phyloP scores from a whole-genome alignment of 2,888 invertebrate species.

The Drosophila histrio region DNA sequence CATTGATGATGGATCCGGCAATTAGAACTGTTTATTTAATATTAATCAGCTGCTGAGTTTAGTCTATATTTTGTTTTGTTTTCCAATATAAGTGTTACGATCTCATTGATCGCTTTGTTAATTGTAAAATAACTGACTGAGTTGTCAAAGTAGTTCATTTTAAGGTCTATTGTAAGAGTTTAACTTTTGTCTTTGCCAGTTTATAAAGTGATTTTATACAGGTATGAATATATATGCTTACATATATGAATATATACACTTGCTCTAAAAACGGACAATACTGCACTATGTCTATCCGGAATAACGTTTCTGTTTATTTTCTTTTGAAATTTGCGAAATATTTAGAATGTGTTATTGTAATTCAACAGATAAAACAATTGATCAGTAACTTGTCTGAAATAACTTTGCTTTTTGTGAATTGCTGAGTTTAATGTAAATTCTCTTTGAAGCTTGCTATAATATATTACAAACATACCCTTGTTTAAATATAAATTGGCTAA shows the following conservation, averaged over 20 bases:
- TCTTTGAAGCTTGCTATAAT: no score
- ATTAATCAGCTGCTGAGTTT: constrained; percentile 15
- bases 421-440: background rate
- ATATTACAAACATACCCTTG: no score
- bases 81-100: background rate
- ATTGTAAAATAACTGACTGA: background rate
- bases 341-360: no score
- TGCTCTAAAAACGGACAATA: no score
- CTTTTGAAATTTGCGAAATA: no score
- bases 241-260: no score
- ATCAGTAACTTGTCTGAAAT: no score
- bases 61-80: background rate
- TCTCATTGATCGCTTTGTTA: background rate
- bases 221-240: no score
- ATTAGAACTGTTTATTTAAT: constrained; percentile 15
- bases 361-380: no score
- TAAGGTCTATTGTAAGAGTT: background rate
- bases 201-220: background rate
- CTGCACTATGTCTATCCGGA: no score
- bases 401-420: background rate
- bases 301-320: no score
- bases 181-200: background rate
- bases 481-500: no score
- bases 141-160: background rate
- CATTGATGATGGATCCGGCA: constrained; percentile 9